Evolutionary conservation across 2,797 vertebrate genomes (phyloP), one percentile per base, ranked within the genome.

Genomic region (Enteromius radiatus): DNA sequence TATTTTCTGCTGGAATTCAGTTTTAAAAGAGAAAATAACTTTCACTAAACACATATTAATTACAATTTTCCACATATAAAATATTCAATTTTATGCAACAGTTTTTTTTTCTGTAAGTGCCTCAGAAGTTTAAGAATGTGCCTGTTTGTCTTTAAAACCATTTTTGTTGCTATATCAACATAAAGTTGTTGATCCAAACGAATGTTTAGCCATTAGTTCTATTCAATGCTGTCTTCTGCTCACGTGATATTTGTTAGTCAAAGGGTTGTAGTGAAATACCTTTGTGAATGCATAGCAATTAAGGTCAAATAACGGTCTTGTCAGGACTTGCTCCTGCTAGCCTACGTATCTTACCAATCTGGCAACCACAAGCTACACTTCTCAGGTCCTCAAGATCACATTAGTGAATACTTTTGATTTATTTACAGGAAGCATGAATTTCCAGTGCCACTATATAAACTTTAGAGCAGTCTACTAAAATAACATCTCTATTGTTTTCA

Each of bases 311-410:
- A 64, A 49, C 8, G 15, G 59, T 75, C 71, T 31, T 54, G 71
- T 76, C 47, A 54, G 47, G 33, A 80, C 78, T 56, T 80, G 65
- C 65, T 70, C 19, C 9, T 73, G 26, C 10, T 77, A 77, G 17
- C 8, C 36, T 80, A 21, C 21, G 0, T 36, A 23, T 33, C 6
- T 78, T 10, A 67, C 23, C 12, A 67, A 36, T 78, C 31, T 81
- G 65, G 23, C 36, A 59, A 59, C 19, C 64, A 70, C 36, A 38
- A 43, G 19, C 10, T 33, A 11, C 33, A 36, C 17, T 23, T 41
- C 65, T 38, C 15, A 63, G 28, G 28, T 54, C n/a, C 31, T 7
- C 23, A 82, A 45, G 33, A 38, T 65, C 15, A 54, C 12, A 56
- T 26, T 21, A n/a, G 38, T 31, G 19, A 45, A 80, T 23, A 21